Evolutionary conservation across 2,888 invertebrate genomes (phyloP).

Genomic region (Elaeidobius kamerunicus): DNA sequence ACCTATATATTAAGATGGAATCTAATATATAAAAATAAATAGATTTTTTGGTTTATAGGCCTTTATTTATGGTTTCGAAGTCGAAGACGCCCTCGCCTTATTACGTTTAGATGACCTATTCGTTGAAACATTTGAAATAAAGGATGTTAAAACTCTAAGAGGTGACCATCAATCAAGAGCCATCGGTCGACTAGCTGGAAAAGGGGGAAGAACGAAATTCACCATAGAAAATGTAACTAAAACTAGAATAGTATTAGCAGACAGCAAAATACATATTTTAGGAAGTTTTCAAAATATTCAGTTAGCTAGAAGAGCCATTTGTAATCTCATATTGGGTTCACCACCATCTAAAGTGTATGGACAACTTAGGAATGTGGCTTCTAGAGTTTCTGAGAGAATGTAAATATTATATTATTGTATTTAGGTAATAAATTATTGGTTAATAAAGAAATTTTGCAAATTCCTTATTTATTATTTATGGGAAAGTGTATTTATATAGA

Average conservation of each 20-base stretch:
- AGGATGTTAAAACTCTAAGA: slow-evolving; percentile 91
- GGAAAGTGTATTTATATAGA: slow-evolving; percentile 1
- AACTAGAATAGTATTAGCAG: slow-evolving; percentile 95
- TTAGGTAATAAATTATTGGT: neutral
- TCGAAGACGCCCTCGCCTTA: slow-evolving; percentile 93
- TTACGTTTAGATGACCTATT: slow-evolving; percentile 95
- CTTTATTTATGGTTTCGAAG: slow-evolving; percentile 93
- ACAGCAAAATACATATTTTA: slow-evolving; percentile 93
- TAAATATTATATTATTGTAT: slow-evolving; percentile 41
- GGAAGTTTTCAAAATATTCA: slow-evolving; percentile 98
- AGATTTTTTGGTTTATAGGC: slow-evolving; percentile 55
- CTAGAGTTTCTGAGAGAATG: slow-evolving; percentile 79
- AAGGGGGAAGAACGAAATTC: slow-evolving; percentile 94
- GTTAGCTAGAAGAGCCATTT: slow-evolving; percentile 89
- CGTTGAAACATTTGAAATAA: slow-evolving; percentile 94
- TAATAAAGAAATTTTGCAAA: neutral
- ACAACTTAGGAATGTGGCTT: slow-evolving; percentile 82
- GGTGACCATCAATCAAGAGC: slow-evolving; percentile 96
- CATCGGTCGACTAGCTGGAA: slow-evolving; percentile 96
- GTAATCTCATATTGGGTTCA: slow-evolving; percentile 94
- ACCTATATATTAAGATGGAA: too few species aligned
- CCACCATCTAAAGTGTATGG: slow-evolving; percentile 98
- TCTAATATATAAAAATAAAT: too few species aligned
- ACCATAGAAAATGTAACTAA: slow-evolving; percentile 99
- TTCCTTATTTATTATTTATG: neutral